A percentile compares a stretch with the other conserved stretches of the same genome.
Evolutionary conservation across 2,888 invertebrate genomes (phyloP).

Genomic region (Polyploca ridens): DNA sequence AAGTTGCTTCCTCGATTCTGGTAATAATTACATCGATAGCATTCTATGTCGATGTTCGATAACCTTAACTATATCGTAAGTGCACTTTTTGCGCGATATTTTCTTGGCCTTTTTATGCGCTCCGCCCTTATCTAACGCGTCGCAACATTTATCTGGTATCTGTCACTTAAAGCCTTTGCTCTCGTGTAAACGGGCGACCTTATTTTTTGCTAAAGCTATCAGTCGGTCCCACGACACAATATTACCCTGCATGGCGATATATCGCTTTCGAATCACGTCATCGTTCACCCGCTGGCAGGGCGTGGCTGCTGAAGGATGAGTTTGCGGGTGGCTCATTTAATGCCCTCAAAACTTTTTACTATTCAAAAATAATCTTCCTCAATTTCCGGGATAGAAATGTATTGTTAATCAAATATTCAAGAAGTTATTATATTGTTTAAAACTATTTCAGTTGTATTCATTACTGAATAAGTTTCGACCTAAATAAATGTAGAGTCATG

Average conservation of each 20-base stretch:
- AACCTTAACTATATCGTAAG: conserved; percentile 39
- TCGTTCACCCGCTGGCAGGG: conserved; percentile 69
- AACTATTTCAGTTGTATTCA: no score
- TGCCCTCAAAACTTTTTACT: conserved; percentile 28
- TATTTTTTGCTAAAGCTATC: conserved; percentile 82
- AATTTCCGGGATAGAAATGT: no score
- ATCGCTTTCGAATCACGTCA: conserved; percentile 77
- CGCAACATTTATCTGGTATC: conserved; percentile 82
- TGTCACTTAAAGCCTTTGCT: conserved; percentile 81
- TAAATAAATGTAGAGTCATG: background rate
- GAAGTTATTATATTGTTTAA: no score
- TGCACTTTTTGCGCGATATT: conserved; percentile 56
- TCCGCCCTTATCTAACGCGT: conserved; percentile 72
- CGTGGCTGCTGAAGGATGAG: conserved; percentile 64
- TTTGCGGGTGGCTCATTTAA: conserved; percentile 58
- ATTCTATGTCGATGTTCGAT: conserved; percentile 45
- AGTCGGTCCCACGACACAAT: conserved; percentile 75
- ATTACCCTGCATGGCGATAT: conserved; percentile 77
- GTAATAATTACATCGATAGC: conserved; percentile 70
- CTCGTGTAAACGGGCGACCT: conserved; percentile 80
- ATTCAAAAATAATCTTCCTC: no score
- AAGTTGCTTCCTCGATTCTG: conserved; percentile 62
- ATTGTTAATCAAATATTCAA: no score
- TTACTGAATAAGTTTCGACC: no score
- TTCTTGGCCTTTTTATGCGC: conserved; percentile 61